Conservation (phyloP, 1,140 invertebrate genomes). For the Lethrus apterus region DNA sequence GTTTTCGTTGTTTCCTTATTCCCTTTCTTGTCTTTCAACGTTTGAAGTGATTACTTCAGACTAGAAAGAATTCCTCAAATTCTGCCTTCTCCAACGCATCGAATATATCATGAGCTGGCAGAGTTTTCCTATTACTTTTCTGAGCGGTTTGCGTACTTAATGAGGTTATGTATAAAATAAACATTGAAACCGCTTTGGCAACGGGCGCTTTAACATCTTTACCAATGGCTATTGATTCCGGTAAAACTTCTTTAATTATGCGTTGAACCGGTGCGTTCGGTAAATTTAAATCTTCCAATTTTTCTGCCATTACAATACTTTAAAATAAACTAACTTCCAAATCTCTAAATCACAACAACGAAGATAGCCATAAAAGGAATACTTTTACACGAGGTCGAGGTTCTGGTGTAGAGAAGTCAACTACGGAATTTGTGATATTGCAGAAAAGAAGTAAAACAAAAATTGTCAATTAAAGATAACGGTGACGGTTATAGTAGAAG, state of each 20-base stretch:
- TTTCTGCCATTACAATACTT: conserved; percentile 86
- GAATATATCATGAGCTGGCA: conserved; percentile 79
- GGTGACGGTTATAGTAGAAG: no score
- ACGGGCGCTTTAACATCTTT: conserved; percentile 80
- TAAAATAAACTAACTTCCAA: no score
- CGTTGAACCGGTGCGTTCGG: conserved; percentile 81
- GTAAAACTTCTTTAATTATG: conserved; percentile 86
- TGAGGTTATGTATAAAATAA: conserved; percentile 77
- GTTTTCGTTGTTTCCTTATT: no score
- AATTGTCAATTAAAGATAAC: no score
- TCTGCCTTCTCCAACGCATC: conserved; percentile 84
- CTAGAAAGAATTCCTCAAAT: conserved; percentile 82
- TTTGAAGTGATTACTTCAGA: no score
- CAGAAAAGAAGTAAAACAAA: no score
- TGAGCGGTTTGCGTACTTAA: conserved; percentile 70
- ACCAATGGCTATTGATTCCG: conserved; percentile 69
- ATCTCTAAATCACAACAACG: no score
- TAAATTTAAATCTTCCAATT: conserved; percentile 83
- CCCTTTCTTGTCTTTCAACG: no score
- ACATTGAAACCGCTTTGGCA: conserved; percentile 70
- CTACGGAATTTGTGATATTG: no score
- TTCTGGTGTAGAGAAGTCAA: no score
- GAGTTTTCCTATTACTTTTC: conserved; percentile 78
- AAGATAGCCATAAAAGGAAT: no score
- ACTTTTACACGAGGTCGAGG: no score